phyloP scores from a whole-genome alignment of 2,797 vertebrate genomes.

The Malacoraja senta region DNA sequence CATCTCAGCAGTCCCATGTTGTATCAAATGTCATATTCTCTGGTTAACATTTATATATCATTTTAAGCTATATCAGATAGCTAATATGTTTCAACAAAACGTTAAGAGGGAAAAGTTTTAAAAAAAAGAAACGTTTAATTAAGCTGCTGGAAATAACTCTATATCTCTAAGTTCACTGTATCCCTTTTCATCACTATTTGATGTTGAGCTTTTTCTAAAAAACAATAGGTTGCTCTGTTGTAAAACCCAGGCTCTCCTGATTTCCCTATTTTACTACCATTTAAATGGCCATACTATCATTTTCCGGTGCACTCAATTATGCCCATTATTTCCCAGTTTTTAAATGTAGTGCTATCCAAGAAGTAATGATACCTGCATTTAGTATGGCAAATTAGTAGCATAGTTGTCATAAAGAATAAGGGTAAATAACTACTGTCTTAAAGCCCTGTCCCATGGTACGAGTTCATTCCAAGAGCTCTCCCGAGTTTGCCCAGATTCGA shows the following conservation, averaged over 20 bases:
- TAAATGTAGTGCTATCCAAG: background rate
- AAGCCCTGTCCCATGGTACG: no score
- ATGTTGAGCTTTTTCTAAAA: background rate
- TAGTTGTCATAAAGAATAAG: background rate
- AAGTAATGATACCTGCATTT: background rate
- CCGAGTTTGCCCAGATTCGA: no score
- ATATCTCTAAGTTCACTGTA: background rate
- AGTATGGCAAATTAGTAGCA: background rate
- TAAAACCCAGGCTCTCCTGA: background rate
- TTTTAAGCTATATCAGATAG: no score
- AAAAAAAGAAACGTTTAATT: background rate
- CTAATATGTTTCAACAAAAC: no score
- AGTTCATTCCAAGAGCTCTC: no score
- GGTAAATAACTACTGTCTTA: background rate
- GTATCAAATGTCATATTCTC: no score
- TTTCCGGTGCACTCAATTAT: background rate
- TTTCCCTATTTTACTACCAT: background rate
- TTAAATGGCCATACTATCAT: conserved; percentile 1
- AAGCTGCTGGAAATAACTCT: background rate
- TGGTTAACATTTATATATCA: no score
- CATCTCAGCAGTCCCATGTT: no score
- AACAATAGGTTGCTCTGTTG: background rate
- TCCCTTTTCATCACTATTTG: background rate
- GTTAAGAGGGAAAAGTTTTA: no score
- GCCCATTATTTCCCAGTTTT: background rate